These are phyloP conservation scores for Ypsolopha sequella DNA, from an alignment of 2,888 invertebrate genomes.

Conservation along the genomic window DNA sequence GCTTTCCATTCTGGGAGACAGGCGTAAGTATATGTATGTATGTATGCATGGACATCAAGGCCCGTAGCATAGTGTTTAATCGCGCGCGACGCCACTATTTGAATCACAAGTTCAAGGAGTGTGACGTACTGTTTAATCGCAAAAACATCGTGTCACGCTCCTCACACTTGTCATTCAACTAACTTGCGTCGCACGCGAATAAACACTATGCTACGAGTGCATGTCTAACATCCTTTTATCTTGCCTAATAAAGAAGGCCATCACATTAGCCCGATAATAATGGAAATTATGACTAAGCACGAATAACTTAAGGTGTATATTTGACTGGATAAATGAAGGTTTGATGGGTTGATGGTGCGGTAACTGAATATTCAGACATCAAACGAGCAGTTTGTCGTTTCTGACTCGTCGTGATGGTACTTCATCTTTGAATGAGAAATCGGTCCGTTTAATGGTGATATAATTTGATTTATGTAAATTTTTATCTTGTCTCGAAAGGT, in stretches of 20 bases:
- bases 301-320: conserved; percentile 20
- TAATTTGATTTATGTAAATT: not conserved
- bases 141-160: no score
- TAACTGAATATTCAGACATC: conserved; percentile 56
- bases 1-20: no score
- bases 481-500: not conserved
- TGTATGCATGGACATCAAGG: no score
- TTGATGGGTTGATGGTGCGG: conserved; percentile 25
- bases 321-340: conserved; percentile 5
- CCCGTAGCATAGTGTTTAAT: no score
- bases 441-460: not conserved
- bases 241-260: conserved; percentile 16
- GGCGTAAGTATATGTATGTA: no score
- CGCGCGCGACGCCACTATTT: no score
- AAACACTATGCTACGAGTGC: conserved; percentile 43
- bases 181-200: no score
- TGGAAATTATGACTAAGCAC: conserved; percentile 9
- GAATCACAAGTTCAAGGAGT: no score
- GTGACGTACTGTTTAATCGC: no score
- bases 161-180: no score
- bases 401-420: conserved; percentile 21
- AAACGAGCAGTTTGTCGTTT: conserved; percentile 16
- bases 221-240: conserved; percentile 33
- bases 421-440: not conserved
- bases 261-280: conserved; percentile 5